Conservation (phyloP, 2,888 invertebrate genomes). For the Dynastes grantii region DNA sequence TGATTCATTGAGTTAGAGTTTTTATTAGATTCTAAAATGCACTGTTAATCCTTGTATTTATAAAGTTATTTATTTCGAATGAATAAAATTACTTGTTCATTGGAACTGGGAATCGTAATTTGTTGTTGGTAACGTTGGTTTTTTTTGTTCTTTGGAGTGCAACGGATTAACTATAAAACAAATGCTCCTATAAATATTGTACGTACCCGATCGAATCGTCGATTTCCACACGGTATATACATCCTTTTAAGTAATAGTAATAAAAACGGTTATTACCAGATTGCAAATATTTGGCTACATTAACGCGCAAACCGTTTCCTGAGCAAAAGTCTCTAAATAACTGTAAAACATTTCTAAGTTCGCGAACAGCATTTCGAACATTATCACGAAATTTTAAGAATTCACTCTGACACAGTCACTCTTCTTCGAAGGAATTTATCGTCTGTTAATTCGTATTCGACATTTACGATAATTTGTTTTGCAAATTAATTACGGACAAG, state of each 20-base stretch:
- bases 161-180: no score
- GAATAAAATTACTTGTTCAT: no score
- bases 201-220: no score
- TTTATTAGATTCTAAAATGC: no score
- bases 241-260: not conserved
- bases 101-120: no score
- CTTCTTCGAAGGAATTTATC: constrained; percentile 21
- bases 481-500: constrained; percentile 34
- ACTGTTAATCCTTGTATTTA: no score
- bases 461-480: constrained; percentile 39
- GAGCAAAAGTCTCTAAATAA: not conserved
- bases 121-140: no score
- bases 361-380: not conserved
- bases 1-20: no score
- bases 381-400: constrained; percentile 5
- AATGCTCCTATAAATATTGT: no score
- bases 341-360: not conserved
- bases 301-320: no score
- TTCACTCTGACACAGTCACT: constrained; percentile 8
- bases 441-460: constrained; percentile 41
- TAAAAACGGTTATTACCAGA: not conserved
- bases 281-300: not conserved
- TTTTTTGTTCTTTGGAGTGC: no score
- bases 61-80: no score
- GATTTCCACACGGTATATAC: not conserved